Evolutionary conservation across 2,888 invertebrate genomes (phyloP), one percentile per base, ranked within the genome.

Genomic region (Scotopteryx bipunctaria): DNA sequence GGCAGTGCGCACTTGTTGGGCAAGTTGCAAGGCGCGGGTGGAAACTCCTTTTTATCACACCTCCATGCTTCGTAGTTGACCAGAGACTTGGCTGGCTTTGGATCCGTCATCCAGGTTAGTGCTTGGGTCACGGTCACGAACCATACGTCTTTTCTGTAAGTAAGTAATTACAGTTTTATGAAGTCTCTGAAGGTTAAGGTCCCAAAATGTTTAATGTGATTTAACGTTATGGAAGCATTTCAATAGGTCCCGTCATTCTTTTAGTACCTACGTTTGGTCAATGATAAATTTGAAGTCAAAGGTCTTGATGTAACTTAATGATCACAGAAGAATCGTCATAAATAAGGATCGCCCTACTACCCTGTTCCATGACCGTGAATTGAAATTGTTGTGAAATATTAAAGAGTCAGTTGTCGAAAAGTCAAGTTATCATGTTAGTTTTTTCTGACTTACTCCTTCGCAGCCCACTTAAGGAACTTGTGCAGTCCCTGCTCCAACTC

Each of bases 51-150:
- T 69, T 94, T 94, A 63, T 93, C 93, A 73, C 97, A 97, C 36
- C 93, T 92, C 97, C 97, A 97, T 0, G 96, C 92, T 50, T 97
- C 97, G 71, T 94, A 96, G 71, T 92, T 94, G 66, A 78, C 90
- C 23, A 97, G 80, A 5, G 93, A 85, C 61, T 93, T 94, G 2
- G 92, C 77, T 0, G 95, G 91, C 70, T 94, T 94, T 0, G 97
- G 97, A 68, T 97, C 97, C 0, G 97, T 96, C 80, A 97, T 95
- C 95, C 97, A 98, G 29, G 96, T 95, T 50, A 98, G 83, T n/a
- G 95, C 95, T 90, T 97, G 97, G 0, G 97, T 97, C 19, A 94
- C 92, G 2, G 97, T 97, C 19, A 97, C 95, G 71, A 96, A 95
- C 92, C 95, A 96, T 5, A 97, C 96, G 77, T 97, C 97, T 42